Percentiles rank a stretch among this genome's conserved stretches.
phyloP scores from a whole-genome alignment of 2,888 invertebrate genomes.

The Yponomeuta evonymella region DNA sequence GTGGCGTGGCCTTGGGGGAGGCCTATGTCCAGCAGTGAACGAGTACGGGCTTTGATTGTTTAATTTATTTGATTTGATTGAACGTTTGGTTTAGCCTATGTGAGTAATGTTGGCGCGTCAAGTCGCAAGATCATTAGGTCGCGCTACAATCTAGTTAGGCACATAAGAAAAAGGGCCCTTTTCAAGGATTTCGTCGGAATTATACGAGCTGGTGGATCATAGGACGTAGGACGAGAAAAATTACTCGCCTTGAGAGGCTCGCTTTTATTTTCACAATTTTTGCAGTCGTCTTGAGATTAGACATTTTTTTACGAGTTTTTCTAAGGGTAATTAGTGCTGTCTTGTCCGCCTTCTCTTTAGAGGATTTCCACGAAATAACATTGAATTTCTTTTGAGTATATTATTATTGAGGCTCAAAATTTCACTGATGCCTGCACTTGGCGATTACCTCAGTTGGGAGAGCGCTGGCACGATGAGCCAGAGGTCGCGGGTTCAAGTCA shows the following conservation, averaged over 20 bases:
- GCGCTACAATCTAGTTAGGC: not conserved
- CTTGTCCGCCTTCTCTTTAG: not conserved
- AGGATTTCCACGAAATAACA: too few relatives aligned
- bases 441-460: too few relatives aligned
- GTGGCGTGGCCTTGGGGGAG: too few relatives aligned
- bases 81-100: not conserved
- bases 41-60: too few relatives aligned
- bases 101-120: too few relatives aligned
- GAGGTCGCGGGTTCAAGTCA: too few relatives aligned
- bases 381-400: too few relatives aligned
- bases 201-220: slow-evolving; percentile 19
- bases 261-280: not conserved
- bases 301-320: not conserved
- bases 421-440: too few relatives aligned
- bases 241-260: not conserved
- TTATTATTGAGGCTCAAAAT: too few relatives aligned
- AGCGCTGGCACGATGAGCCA: too few relatives aligned
- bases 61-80: too few relatives aligned
- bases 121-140: not conserved
- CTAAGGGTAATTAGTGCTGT: not conserved
- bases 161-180: not conserved
- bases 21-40: too few relatives aligned
- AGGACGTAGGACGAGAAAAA: slow-evolving; percentile 15
- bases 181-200: slow-evolving; percentile 20
- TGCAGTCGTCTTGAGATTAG: not conserved